Conservation (phyloP, 2,113 vertebrate species). For the Nymphicus hollandicus region DNA sequence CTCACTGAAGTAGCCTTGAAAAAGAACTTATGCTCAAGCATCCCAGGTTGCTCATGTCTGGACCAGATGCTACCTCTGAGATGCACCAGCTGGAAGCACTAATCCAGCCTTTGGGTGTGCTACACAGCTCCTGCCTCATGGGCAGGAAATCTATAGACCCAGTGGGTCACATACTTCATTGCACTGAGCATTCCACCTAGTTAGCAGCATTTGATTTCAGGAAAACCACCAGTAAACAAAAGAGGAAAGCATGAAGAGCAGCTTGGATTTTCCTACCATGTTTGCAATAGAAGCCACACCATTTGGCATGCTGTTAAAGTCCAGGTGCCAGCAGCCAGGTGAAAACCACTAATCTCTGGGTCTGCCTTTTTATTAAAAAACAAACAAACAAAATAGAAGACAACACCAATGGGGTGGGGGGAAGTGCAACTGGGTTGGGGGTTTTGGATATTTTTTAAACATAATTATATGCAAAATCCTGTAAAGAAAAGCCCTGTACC, state of each 20-base stretch:
- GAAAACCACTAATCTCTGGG: not conserved
- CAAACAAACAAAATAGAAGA: not conserved
- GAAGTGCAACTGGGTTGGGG: not conserved
- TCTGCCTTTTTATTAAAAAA: not conserved
- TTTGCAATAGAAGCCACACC: not conserved
- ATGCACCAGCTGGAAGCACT: not conserved
- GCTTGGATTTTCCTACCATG: not conserved
- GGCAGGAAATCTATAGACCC: not conserved
- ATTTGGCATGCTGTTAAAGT: fast-evolving
- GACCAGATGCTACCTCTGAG: not conserved
- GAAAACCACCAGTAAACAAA: not conserved
- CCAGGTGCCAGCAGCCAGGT: not conserved
- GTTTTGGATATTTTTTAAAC: not conserved
- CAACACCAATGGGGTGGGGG: not conserved
- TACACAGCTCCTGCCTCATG: not conserved
- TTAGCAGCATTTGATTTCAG: not conserved
- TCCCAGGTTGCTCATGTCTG: fast-evolving
- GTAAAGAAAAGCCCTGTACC: not conserved
- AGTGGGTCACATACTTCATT: fast-evolving
- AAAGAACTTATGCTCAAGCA: not conserved
- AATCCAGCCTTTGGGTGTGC: not conserved
- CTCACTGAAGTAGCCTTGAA: not conserved
- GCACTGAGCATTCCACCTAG: not conserved
- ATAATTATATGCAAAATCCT: not conserved
- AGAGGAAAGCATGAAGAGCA: not conserved